These are phyloP conservation scores for Mechanitis mazaeus DNA, from an alignment of 2,888 invertebrate species.

Conservation along the genomic window DNA sequence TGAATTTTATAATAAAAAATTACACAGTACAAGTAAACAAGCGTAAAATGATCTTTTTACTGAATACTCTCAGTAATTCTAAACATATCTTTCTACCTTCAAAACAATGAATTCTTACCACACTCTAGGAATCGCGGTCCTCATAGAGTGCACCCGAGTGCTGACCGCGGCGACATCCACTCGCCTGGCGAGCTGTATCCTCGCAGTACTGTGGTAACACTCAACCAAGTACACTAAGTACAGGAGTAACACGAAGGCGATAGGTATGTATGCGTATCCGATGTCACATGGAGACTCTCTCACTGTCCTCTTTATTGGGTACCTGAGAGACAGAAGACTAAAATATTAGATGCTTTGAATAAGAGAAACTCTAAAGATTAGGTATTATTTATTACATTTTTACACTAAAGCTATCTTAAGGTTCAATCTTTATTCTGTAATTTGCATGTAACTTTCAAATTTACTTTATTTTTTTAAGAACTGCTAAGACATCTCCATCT, in stretches of 20 bases:
- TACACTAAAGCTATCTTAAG: background rate
- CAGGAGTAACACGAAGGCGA: constrained; percentile 85
- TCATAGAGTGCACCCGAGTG: constrained; percentile 80
- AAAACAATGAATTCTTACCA: constrained; percentile 73
- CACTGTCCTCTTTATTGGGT: constrained; percentile 78
- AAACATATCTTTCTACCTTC: background rate
- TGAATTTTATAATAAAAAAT: too few relatives aligned
- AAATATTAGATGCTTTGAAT: background rate
- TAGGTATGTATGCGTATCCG: constrained; percentile 88
- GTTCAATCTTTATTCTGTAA: too few relatives aligned
- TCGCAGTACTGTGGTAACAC: constrained; percentile 87
- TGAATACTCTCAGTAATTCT: too few relatives aligned
- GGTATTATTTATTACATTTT: background rate
- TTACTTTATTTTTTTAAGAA: too few relatives aligned
- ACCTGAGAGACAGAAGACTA: constrained; percentile 56
- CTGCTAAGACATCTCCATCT: too few relatives aligned
- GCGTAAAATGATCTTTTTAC: too few relatives aligned
- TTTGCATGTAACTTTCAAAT: too few relatives aligned
- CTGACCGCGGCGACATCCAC: constrained; percentile 81
- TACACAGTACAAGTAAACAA: too few relatives aligned
- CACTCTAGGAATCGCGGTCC: constrained; percentile 83
- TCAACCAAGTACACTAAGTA: constrained; percentile 89
- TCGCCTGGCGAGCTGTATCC: constrained; percentile 80
- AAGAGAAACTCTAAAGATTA: background rate
- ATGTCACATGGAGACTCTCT: constrained; percentile 87